Evolutionary conservation across 2,888 invertebrate genomes (phyloP).

Genomic region (Xanthia togata): DNA sequence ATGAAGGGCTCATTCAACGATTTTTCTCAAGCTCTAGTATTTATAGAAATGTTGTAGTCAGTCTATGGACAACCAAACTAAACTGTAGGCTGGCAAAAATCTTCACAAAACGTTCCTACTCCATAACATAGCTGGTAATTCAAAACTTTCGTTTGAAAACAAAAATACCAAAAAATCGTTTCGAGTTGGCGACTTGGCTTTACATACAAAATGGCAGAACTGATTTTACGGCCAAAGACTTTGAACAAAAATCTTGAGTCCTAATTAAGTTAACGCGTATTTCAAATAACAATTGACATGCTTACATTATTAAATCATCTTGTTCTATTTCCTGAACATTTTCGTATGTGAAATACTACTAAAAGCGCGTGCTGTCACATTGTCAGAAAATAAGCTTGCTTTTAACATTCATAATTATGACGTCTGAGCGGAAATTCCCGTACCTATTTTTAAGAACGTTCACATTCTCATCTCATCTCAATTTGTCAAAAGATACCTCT

Average conservation of each 20-base stretch:
- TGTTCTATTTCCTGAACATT: background rate
- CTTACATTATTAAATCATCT: background rate
- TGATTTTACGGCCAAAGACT: background rate
- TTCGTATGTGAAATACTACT: slow-evolving; percentile 5
- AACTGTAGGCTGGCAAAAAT: background rate
- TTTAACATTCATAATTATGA: slow-evolving; percentile 1
- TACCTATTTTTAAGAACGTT: background rate
- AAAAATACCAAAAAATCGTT: background rate
- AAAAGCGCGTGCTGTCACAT: slow-evolving; percentile 38
- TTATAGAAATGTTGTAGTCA: background rate
- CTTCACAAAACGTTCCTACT: background rate
- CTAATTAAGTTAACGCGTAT: background rate
- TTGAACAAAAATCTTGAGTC: background rate
- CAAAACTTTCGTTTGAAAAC: background rate
- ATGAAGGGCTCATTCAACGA: background rate
- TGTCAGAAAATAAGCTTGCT: slow-evolving; percentile 39
- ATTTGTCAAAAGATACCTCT: no score
- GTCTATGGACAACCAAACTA: background rate
- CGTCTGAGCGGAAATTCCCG: background rate
- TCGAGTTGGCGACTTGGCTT: background rate
- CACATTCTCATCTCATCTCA: background rate
- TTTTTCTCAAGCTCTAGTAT: background rate
- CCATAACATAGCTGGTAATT: background rate
- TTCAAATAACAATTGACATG: slow-evolving; percentile 44
- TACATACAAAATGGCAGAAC: background rate